These are phyloP conservation scores for Polietes domitor DNA, from an alignment of 2,888 invertebrate genomes.

Conservation along the genomic window DNA sequence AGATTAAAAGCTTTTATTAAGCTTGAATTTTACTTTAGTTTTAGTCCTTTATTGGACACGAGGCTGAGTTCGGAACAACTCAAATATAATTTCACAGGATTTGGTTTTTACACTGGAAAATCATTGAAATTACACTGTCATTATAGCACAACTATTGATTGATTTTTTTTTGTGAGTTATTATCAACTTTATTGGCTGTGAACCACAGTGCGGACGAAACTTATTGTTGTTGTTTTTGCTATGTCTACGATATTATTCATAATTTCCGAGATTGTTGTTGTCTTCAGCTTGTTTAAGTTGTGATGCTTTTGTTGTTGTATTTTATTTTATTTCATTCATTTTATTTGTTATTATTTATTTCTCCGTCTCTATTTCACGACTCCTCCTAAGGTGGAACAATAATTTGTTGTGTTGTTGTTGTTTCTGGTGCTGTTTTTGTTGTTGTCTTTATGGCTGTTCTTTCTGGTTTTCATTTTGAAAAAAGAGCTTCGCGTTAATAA, in stretches of 20 bases:
- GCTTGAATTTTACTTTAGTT: no score
- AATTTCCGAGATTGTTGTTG: slow-evolving; percentile 30
- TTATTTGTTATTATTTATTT: slow-evolving; percentile 39
- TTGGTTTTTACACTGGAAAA: no score
- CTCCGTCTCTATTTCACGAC: slow-evolving; percentile 10
- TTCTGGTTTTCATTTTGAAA: slow-evolving; percentile 38
- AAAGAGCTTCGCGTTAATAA: slow-evolving; percentile 45
- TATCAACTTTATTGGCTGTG: no score
- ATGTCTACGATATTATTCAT: slow-evolving; percentile 21
- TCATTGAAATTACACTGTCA: no score
- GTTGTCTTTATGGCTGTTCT: neutral
- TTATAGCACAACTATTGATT: no score
- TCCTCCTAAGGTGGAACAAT: slow-evolving; percentile 32
- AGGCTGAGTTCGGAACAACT: no score
- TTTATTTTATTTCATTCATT: slow-evolving; percentile 20
- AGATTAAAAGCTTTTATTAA: no score
- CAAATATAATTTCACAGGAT: no score
- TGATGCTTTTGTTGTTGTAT: slow-evolving; percentile 3
- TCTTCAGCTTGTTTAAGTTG: neutral
- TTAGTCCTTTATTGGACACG: no score
- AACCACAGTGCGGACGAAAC: no score
- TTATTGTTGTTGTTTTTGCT: neutral
- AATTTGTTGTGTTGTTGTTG: neutral
- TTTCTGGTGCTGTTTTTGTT: neutral
- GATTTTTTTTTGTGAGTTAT: no score